These are phyloP conservation scores for Saxidomus purpurata DNA, from an alignment of 1,140 invertebrate genomes.

Conservation along the genomic window DNA sequence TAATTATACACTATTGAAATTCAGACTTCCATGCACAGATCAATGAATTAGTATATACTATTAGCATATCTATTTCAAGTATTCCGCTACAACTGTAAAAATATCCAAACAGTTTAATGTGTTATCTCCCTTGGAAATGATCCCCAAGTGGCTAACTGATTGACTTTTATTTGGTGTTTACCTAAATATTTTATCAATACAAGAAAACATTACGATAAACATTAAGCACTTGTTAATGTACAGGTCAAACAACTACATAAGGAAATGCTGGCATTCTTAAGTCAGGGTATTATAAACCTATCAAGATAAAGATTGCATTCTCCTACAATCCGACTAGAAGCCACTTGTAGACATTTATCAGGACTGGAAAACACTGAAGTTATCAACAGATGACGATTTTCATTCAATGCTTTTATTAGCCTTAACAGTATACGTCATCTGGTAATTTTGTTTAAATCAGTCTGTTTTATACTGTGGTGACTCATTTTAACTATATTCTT, in stretches of 20 bases:
- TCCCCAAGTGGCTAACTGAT: neutral
- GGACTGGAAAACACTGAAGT: neutral
- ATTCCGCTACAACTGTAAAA: neutral
- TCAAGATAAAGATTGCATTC: neutral
- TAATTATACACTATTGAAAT: conserved; percentile 21
- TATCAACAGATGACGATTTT: neutral
- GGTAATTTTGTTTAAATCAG: no score
- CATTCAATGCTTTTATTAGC: no score
- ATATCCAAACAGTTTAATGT: neutral
- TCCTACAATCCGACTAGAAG: neutral
- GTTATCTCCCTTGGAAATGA: neutral
- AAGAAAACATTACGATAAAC: conserved; percentile 5
- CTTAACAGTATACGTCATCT: no score
- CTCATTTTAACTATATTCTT: no score
- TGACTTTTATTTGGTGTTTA: neutral
- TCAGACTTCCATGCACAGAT: neutral
- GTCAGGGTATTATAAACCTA: neutral
- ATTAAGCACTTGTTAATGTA: neutral
- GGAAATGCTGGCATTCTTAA: neutral
- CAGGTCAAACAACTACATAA: neutral
- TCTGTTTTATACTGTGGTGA: no score
- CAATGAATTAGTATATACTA: neutral
- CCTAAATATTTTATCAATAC: neutral
- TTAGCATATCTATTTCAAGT: neutral
- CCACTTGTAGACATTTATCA: conserved; percentile 3